Evolutionary conservation across 1,140 invertebrate species (phyloP).

Genomic region (Melanaphis sacchari): DNA sequence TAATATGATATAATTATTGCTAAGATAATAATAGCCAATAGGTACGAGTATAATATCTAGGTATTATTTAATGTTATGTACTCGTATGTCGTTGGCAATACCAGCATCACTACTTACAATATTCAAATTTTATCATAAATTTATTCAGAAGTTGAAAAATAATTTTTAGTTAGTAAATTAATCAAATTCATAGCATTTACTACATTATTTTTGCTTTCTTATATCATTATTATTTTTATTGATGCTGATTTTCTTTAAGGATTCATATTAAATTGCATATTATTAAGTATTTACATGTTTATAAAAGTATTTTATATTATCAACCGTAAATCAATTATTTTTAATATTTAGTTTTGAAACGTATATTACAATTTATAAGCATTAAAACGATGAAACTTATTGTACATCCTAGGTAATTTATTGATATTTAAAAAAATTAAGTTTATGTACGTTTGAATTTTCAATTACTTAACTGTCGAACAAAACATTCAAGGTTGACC

Average conservation of each 20-base stretch:
- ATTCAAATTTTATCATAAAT: not conserved
- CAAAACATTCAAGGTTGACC: not conserved
- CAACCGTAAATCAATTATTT: not conserved
- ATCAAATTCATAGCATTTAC: not conserved
- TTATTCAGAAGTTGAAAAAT: not conserved
- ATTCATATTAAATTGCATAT: not conserved
- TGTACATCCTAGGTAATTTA: not conserved
- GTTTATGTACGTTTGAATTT: not conserved
- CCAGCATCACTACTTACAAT: not conserved
- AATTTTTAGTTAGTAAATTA: not conserved
- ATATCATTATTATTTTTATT: not conserved
- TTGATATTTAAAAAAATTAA: not conserved
- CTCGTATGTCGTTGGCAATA: not conserved
- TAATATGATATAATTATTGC: not conserved
- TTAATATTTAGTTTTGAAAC: not conserved
- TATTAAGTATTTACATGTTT: not conserved
- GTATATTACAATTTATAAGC: no score
- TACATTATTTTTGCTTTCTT: not conserved
- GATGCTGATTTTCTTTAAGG: not conserved
- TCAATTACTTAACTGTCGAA: not conserved
- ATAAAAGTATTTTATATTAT: not conserved
- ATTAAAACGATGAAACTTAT: not conserved
- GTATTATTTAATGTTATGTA: not conserved
- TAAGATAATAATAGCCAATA: not conserved
- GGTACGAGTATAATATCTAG: not conserved